These are phyloP conservation scores for Ceratoteleas bidentatus DNA, from an alignment of 1,140 invertebrate species.

Conservation along the genomic window DNA sequence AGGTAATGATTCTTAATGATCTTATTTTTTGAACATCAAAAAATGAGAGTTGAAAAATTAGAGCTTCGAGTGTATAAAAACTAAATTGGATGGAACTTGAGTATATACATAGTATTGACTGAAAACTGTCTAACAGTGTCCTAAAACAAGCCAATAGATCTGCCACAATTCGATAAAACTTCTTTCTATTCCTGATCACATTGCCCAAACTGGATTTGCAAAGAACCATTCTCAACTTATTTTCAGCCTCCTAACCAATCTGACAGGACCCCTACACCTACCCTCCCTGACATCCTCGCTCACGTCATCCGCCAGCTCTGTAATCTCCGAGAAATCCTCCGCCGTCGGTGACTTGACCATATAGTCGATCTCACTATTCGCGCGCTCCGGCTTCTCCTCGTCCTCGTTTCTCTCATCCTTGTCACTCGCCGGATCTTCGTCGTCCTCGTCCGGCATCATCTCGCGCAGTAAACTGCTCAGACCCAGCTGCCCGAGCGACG, in stretches of 20 bases:
- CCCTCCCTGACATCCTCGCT: conserved; percentile 65
- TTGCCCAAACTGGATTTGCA: no score
- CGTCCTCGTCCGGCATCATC: conserved; percentile 83
- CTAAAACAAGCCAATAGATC: no score
- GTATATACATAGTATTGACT: no score
- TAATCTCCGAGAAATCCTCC: conserved; percentile 96
- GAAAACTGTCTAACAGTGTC: no score
- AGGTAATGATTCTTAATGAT: no score
- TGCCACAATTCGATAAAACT: no score
- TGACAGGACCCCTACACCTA: not conserved
- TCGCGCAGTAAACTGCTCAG: conserved; percentile 90
- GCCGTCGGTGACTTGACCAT: conserved; percentile 88
- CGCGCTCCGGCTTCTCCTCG: conserved; percentile 63
- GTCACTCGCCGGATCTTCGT: conserved; percentile 3
- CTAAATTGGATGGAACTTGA: no score
- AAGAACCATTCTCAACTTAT: not conserved
- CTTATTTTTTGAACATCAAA: no score
- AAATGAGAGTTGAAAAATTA: no score
- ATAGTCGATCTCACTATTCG: conserved; percentile 77
- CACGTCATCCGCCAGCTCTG: conserved; percentile 92
- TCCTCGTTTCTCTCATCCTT: conserved; percentile 69
- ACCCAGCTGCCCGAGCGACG: conserved; percentile 88
- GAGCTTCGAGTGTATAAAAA: no score
- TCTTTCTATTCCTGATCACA: no score
- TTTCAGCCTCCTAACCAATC: not conserved